Evolutionary conservation across 2,113 vertebrate genomes (phyloP).

Genomic region (Sorex araneus): DNA sequence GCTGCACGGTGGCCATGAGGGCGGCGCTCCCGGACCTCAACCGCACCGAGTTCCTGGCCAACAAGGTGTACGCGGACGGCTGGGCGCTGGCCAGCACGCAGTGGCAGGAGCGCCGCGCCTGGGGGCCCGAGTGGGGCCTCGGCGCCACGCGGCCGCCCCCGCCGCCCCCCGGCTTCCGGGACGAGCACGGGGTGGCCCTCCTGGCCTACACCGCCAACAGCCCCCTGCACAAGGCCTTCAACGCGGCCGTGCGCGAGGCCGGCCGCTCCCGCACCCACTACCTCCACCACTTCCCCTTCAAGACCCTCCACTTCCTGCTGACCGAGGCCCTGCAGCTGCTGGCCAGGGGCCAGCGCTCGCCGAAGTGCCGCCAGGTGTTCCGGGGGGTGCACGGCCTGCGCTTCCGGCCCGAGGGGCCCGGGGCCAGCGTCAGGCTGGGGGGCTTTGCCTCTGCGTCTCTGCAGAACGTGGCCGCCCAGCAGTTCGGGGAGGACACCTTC

Average conservation of each 20-base stretch:
- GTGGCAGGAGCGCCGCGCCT: conserved; percentile 75
- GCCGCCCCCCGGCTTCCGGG: fast-evolving
- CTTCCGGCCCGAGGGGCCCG: background rate
- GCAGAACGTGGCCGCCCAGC: background rate
- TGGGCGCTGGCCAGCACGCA: conserved; percentile 75
- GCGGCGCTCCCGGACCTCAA: conserved; percentile 82
- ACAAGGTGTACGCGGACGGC: conserved; percentile 63
- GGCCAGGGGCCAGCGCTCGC: fast-evolving
- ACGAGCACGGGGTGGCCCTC: conserved; percentile 83
- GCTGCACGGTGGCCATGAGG: conserved; percentile 82
- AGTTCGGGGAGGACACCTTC: conserved; percentile 84
- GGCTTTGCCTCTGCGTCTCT: conserved; percentile 80
- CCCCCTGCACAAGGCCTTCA: conserved; percentile 84
- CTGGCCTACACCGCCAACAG: conserved; percentile 87
- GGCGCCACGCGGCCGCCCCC: fast-evolving
- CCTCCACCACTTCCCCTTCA: conserved; percentile 81
- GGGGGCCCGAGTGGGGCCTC: conserved; percentile 21
- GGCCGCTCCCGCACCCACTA: conserved; percentile 81
- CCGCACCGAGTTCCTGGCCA: conserved; percentile 80
- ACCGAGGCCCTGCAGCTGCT: conserved; percentile 81
- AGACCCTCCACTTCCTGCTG: conserved; percentile 87
- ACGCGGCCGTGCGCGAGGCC: conserved; percentile 59
- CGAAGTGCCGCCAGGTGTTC: conserved; percentile 78
- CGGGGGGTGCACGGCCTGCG: conserved; percentile 70
- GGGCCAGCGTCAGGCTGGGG: conserved; percentile 73